These are phyloP conservation scores for Hyla sarda DNA, from an alignment of 2,113 vertebrate species.

Conservation along the genomic window DNA sequence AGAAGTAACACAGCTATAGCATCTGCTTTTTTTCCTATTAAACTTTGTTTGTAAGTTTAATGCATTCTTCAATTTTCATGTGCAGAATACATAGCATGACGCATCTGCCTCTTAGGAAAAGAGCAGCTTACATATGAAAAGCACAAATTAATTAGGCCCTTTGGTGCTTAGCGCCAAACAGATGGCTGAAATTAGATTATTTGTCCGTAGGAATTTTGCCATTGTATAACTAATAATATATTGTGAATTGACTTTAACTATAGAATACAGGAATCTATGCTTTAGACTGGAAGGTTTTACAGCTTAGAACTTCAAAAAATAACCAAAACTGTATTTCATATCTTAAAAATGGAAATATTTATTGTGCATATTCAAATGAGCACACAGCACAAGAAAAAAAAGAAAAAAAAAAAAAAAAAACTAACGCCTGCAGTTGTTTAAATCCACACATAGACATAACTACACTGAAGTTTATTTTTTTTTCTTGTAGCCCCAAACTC, in stretches of 20 bases:
- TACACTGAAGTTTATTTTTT: too few relatives aligned
- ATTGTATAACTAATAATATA: conserved; percentile 44
- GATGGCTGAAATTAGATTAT: conserved; percentile 59
- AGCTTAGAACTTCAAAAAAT: neutral
- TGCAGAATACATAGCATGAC: conserved; percentile 53
- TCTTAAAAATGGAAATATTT: neutral
- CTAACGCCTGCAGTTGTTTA: too few relatives aligned
- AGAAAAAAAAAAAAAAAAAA: too few relatives aligned
- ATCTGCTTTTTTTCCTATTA: conserved; percentile 48
- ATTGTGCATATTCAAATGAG: neutral
- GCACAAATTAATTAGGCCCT: conserved; percentile 60
- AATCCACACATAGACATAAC: too few relatives aligned
- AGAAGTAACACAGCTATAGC: conserved; percentile 7
- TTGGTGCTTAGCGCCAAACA: conserved; percentile 53
- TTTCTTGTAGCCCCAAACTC: too few relatives aligned
- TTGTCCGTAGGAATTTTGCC: conserved; percentile 56
- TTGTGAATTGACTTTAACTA: conserved; percentile 31
- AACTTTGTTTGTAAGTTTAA: conserved; percentile 51
- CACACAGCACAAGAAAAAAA: too few relatives aligned
- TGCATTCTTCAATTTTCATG: conserved; percentile 51
- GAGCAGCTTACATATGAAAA: conserved; percentile 56
- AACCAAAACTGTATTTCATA: neutral
- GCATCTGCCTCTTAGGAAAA: conserved; percentile 56
- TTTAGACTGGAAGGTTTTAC: neutral
- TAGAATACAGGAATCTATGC: neutral